These are phyloP conservation scores for Elegia similella DNA, from an alignment of 2,888 invertebrate genomes.

Conservation along the genomic window DNA sequence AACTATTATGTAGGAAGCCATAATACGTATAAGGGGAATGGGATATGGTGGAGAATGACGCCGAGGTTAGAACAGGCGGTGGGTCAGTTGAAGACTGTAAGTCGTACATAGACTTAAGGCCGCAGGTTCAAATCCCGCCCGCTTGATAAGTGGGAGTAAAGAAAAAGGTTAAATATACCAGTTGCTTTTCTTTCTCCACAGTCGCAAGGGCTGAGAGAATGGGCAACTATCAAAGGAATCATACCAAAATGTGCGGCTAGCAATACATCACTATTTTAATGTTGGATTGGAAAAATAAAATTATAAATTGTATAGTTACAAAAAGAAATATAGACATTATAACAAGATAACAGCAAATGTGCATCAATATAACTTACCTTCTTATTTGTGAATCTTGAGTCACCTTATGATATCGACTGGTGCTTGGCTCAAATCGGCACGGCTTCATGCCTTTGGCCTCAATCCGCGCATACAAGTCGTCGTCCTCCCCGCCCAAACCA, in stretches of 20 bases:
- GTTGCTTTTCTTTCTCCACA: no score
- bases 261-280: no score
- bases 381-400: slow-evolving; percentile 82
- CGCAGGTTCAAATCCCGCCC: no score
- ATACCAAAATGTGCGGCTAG: no score
- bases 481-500: slow-evolving; percentile 95
- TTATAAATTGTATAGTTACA: not conserved
- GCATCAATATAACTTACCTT: slow-evolving; percentile 50
- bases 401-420: slow-evolving; percentile 86
- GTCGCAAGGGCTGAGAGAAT: not conserved
- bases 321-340: not conserved
- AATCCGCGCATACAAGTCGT: slow-evolving; percentile 87
- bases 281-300: not conserved
- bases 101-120: no score
- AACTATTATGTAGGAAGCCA: no score
- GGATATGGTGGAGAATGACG: no score
- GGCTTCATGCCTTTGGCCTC: slow-evolving; percentile 73
- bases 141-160: no score
- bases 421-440: slow-evolving; percentile 85
- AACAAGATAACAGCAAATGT: not conserved
- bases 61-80: no score
- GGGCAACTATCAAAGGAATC: not conserved
- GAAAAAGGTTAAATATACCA: no score
- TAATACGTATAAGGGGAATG: no score
- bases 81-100: no score